phyloP scores from a whole-genome alignment of 2,797 vertebrate genomes.

The Acropternis orthonyx region DNA sequence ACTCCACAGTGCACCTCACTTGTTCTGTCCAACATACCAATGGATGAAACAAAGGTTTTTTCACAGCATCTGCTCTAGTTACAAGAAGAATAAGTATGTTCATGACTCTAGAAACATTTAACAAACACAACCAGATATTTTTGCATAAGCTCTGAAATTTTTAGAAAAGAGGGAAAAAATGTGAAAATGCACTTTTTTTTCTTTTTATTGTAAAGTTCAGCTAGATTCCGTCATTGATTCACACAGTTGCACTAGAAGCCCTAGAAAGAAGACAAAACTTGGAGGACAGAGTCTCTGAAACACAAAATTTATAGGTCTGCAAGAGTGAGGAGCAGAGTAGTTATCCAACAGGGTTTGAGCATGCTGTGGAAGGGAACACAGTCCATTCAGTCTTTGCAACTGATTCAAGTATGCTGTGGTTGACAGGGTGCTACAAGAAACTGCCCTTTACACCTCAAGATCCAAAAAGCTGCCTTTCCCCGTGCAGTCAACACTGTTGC shows the following conservation, averaged over 20 bases:
- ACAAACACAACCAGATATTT: neutral
- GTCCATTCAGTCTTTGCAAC: neutral
- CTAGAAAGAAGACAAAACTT: neutral
- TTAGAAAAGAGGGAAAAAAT: neutral
- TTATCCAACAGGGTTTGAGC: neutral
- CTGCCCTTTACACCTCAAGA: neutral
- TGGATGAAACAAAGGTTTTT: neutral
- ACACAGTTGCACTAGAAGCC: neutral
- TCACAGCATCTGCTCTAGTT: neutral
- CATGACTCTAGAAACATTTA: neutral
- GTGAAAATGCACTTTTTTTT: neutral
- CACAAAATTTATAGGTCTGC: neutral
- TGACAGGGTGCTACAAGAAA: neutral
- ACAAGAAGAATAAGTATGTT: neutral
- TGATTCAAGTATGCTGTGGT: neutral
- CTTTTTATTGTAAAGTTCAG: neutral
- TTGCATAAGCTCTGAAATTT: neutral
- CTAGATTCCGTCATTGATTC: neutral
- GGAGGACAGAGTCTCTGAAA: neutral
- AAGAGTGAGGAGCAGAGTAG: neutral
- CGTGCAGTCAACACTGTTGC: neutral
- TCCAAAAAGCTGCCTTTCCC: rapidly evolving
- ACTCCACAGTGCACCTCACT: neutral
- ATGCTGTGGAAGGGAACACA: neutral
- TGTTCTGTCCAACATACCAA: neutral